Evolutionary conservation across 2,113 vertebrate species (phyloP).

Genomic region (Cathartes aura): DNA sequence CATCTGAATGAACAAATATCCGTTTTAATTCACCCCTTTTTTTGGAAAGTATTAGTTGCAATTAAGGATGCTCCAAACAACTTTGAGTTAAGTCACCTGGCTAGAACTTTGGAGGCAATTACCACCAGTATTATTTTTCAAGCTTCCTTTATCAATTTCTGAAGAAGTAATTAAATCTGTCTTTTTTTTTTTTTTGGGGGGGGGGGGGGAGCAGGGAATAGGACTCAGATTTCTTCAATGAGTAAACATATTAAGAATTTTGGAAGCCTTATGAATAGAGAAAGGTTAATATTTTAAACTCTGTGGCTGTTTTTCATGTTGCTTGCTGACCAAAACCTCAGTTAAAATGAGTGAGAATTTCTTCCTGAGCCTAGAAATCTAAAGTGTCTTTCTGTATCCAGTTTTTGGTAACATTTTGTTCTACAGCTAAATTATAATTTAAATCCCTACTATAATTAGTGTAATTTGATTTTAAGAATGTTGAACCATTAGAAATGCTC

Average conservation of each 20-base stretch:
- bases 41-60: neutral
- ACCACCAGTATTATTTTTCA: neutral
- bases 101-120: neutral
- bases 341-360: neutral
- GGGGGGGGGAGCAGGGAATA: no score
- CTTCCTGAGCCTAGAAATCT: neutral
- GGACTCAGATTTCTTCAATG: neutral
- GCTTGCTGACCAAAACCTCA: neutral
- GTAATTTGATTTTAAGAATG: neutral
- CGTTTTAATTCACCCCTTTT: neutral
- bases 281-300: neutral
- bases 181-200: neutral
- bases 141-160: neutral
- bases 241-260: neutral
- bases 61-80: neutral
- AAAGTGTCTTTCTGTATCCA: neutral
- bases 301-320: neutral
- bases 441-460: neutral
- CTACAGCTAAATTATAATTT: neutral
- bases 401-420: neutral
- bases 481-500: slow-evolving; percentile 20
- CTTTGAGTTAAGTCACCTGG: neutral
- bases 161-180: neutral
- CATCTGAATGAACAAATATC: neutral
- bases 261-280: neutral